Evolutionary conservation across 2,888 invertebrate genomes (phyloP).

Genomic region (Apeira syringaria): DNA sequence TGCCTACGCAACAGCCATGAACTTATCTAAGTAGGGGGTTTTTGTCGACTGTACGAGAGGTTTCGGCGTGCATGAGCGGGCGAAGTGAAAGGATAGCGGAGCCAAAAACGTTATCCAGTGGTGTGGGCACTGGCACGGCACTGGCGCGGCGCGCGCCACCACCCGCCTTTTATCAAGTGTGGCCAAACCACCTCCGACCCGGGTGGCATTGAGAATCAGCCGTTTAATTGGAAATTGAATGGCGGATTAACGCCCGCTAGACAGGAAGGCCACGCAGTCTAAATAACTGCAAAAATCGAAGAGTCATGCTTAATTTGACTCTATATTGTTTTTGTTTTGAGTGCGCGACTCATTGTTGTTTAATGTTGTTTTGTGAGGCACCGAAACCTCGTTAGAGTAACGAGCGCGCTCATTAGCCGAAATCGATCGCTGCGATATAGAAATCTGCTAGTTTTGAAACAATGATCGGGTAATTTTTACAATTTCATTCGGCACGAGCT

Average conservation of each 20-base stretch:
- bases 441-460: conserved; percentile 58
- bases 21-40: conserved; percentile 75
- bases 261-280: conserved; percentile 75
- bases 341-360: conserved; percentile 32
- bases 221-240: conserved; percentile 82
- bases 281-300: conserved; percentile 62
- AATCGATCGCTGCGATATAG: conserved; percentile 43
- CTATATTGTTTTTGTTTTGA: conserved; percentile 41
- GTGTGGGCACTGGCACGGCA: conserved; percentile 66
- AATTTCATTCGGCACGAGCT: conserved; percentile 60
- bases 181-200: conserved; percentile 70
- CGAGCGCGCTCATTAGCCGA: conserved; percentile 44
- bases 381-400: conserved; percentile 44
- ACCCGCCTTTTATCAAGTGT: conserved; percentile 78
- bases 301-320: conserved; percentile 50
- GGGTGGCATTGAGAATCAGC: conserved; percentile 79
- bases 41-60: conserved; percentile 59
- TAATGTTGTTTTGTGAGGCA: conserved; percentile 33
- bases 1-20: conserved; percentile 45
- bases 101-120: conserved; percentile 71
- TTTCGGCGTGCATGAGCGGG: conserved; percentile 65
- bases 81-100: conserved; percentile 76
- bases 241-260: conserved; percentile 69
- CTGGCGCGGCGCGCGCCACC: conserved; percentile 72
- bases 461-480: conserved; percentile 55